These are phyloP conservation scores for Rousettus madagascariensis DNA, from an alignment of 2,797 vertebrate species.

Conservation along the genomic window DNA sequence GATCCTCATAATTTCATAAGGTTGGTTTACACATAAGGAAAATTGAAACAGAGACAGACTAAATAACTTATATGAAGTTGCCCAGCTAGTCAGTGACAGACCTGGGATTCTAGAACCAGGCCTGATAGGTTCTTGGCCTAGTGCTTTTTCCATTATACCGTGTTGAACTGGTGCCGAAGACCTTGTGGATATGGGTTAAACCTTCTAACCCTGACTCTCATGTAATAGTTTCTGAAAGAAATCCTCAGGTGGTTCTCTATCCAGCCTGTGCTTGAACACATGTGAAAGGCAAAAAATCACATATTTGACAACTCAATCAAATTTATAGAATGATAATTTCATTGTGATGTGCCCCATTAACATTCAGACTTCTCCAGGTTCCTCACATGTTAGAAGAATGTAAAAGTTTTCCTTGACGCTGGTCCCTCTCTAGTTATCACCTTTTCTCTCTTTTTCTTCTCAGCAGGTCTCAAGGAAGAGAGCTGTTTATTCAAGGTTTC, in stretches of 20 bases:
- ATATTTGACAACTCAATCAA: not conserved
- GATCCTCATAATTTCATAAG: not conserved
- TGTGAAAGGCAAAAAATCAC: not conserved
- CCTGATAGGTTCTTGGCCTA: not conserved
- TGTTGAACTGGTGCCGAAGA: not conserved
- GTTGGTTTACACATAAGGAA: not conserved
- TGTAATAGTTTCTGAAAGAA: slow-evolving; percentile 31
- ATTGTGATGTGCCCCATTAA: not conserved
- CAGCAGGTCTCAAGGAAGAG: not conserved
- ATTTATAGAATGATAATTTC: not conserved
- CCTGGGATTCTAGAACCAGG: not conserved
- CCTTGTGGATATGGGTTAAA: not conserved
- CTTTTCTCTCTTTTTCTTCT: not conserved
- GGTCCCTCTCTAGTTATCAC: not conserved
- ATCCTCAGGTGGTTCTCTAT: not conserved
- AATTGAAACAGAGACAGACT: not conserved
- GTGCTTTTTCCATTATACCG: not conserved
- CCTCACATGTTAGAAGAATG: not conserved
- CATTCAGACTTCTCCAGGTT: not conserved
- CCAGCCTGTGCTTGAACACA: not conserved
- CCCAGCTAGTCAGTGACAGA: not conserved
- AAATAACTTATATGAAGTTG: slow-evolving; percentile 1
- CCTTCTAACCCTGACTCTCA: not conserved
- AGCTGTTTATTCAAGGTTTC: not conserved
- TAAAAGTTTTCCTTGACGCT: not conserved